A percentile compares a stretch with the other conserved stretches of the same genome.
Evolutionary conservation across 2,113 vertebrate species (phyloP).

Genomic region (Ailuropoda melanoleuca): DNA sequence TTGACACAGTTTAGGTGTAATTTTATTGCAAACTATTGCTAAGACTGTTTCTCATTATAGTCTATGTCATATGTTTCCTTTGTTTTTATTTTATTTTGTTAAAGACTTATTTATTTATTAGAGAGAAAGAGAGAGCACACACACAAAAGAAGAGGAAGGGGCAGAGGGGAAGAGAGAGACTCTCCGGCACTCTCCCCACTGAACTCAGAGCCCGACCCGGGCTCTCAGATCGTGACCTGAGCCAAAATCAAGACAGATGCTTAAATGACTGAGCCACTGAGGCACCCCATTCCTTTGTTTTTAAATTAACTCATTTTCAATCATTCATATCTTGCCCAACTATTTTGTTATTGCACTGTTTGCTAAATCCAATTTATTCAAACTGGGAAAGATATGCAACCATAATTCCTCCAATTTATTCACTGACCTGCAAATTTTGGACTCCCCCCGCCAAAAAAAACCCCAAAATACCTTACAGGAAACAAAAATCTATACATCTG

Average conservation of each 20-base stretch:
- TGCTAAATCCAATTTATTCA: background rate
- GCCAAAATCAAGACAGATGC: background rate
- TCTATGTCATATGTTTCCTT: background rate
- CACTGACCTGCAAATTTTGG: background rate
- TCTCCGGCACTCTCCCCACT: background rate
- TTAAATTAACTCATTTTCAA: slow-evolving; percentile 5
- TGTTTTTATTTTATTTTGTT: background rate
- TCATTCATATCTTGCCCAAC: background rate
- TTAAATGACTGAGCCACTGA: background rate
- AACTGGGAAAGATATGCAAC: background rate
- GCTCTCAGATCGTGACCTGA: background rate
- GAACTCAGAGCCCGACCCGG: background rate
- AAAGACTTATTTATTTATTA: background rate
- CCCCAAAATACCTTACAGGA: background rate
- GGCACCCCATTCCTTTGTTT: background rate
- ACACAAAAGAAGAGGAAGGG: background rate
- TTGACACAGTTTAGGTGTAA: background rate
- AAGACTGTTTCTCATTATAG: background rate
- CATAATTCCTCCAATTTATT: background rate
- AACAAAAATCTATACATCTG: background rate
- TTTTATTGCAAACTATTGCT: background rate
- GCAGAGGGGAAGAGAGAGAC: background rate
- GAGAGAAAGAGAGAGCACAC: background rate
- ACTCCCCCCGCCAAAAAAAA: background rate
- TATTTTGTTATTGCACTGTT: background rate